phyloP scores from a whole-genome alignment of 2,797 vertebrate genomes.

The Scyliorhinus canicula region DNA sequence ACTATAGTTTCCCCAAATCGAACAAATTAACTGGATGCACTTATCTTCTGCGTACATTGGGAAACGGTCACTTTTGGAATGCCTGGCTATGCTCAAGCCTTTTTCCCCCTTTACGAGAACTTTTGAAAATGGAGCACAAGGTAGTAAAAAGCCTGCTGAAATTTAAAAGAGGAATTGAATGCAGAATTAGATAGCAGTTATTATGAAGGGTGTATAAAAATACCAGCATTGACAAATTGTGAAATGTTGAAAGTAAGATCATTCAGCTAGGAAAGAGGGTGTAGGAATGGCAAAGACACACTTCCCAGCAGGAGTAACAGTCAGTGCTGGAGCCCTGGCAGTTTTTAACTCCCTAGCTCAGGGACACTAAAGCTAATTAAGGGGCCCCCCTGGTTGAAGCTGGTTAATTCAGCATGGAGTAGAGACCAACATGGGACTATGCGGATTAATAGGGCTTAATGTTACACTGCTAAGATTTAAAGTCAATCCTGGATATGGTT shows the following conservation, averaged over 20 bases:
- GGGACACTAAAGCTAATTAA: slow-evolving; percentile 4
- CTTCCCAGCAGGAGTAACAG: neutral
- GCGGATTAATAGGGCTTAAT: neutral
- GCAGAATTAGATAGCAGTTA: neutral
- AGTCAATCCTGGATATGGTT: neutral
- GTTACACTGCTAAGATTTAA: neutral
- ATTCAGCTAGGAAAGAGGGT: neutral
- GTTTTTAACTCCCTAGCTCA: neutral
- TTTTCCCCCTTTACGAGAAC: neutral
- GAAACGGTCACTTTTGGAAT: neutral
- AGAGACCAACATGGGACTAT: neutral
- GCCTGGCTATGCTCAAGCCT: neutral
- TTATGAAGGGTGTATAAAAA: neutral
- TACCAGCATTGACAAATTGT: neutral
- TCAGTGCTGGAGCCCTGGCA: neutral
- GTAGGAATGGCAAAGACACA: neutral
- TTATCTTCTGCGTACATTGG: neutral
- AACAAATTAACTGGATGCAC: neutral
- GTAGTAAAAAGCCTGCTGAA: neutral
- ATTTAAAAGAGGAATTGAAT: neutral
- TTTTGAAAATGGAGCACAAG: neutral
- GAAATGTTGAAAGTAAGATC: neutral
- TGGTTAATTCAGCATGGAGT: neutral
- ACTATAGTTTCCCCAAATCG: neutral
- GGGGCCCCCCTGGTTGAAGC: neutral